Base-by-base conservation (phyloP, 2,888 invertebrate species). In the Antheraea assamensis region DNA sequence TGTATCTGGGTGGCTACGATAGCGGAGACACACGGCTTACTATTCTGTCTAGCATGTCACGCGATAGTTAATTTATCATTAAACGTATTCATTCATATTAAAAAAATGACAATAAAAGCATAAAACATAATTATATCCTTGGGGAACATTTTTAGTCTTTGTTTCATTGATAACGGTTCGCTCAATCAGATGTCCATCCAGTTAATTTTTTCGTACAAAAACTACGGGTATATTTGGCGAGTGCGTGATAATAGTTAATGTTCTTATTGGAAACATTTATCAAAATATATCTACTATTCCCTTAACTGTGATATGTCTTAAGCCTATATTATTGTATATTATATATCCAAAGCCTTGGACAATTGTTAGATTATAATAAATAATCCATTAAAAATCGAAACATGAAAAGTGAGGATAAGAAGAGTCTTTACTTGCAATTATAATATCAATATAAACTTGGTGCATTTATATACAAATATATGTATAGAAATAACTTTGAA, bases 1-100 rank as follows among this genome's bases (percentile, higher is more conserved):
- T 78, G 81, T 84, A 83, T 85, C 88, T 88, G 88, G 78, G 72
- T 76, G 84, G 77, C 75, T 76, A 76, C 81, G 89, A 89, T 88
- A 90, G 84, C 85, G 76, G 73, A 70, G 75, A 84, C 85, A 75
- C 74, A 86, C 78, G 35, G 83, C 17, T 49, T 1, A 0, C 0
- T 0, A 72, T 74, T 49, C 70, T 47, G 61, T 66, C 0, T 0
- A 71, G 31, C 74, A 30, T n/a, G 30, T n/a, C n/a, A n/a, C n/a
- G n/a, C n/a, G n/a, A n/a, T n/a, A n/a, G n/a, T n/a, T n/a, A n/a
- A n/a, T n/a, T n/a, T n/a, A n/a, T n/a, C n/a, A n/a, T n/a, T n/a
- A n/a, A n/a, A n/a, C n/a, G n/a, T n/a, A n/a, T n/a, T n/a, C n/a
- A n/a, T n/a, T n/a, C n/a, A n/a, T n/a, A n/a, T n/a, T n/a, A n/a